These are phyloP conservation scores for Prochilodus magdalenae DNA, from an alignment of 2,113 vertebrate genomes.

Conservation along the genomic window DNA sequence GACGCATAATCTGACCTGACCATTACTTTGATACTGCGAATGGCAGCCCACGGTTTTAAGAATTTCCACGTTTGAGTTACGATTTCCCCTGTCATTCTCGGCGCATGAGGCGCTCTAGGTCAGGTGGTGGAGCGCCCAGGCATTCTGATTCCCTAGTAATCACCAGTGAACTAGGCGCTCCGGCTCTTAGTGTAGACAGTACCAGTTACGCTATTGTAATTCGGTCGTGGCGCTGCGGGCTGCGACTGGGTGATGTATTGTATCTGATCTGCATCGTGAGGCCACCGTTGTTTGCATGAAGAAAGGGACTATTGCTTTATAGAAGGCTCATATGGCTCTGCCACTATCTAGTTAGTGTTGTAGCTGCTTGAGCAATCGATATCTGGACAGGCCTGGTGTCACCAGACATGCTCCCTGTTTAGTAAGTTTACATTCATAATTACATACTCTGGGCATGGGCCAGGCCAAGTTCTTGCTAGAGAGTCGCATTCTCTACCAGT, in stretches of 20 bases:
- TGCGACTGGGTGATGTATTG: slow-evolving; percentile 61
- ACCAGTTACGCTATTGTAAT: too few species aligned
- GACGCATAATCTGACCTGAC: background rate
- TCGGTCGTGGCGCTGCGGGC: slow-evolving; percentile 55
- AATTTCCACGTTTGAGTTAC: too few species aligned
- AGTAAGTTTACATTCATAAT: slow-evolving; percentile 81
- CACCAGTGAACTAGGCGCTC: too few species aligned
- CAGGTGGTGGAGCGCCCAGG: slow-evolving; percentile 27
- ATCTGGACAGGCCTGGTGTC: slow-evolving; percentile 75
- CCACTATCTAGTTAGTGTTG: slow-evolving; percentile 73
- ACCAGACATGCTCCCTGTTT: slow-evolving; percentile 77
- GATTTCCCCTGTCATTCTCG: background rate
- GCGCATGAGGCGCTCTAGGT: background rate
- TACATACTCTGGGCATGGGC: slow-evolving; percentile 48
- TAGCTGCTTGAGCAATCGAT: slow-evolving; percentile 70
- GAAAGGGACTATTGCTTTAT: slow-evolving; percentile 79
- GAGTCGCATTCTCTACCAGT: background rate
- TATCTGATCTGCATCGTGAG: slow-evolving; percentile 71
- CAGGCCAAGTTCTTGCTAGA: too few species aligned
- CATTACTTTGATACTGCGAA: too few species aligned
- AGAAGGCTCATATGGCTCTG: slow-evolving; percentile 79
- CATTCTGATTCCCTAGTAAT: slow-evolving; percentile 62
- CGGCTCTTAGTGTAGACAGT: slow-evolving; percentile 69
- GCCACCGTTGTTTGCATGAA: slow-evolving; percentile 71
- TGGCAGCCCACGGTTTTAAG: too few species aligned